Conservation (phyloP, 2,797 vertebrate genomes). For the Cyprinodon diabolis region DNA sequence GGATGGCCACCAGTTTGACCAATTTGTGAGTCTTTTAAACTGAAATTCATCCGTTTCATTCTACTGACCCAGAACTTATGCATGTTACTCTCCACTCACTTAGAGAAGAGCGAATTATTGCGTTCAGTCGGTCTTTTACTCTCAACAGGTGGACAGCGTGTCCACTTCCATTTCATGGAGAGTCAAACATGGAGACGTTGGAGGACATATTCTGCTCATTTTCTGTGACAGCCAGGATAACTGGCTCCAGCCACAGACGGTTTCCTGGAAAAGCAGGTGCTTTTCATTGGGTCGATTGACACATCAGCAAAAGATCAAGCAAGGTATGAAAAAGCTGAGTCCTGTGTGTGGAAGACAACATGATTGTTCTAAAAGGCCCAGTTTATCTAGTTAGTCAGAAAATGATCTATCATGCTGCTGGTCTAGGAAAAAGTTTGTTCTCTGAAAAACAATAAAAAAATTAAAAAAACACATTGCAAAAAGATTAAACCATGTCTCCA, state of each 20-base stretch:
- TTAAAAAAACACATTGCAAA: not conserved
- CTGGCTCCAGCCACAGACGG: slow-evolving; percentile 62
- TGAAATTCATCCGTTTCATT: not conserved
- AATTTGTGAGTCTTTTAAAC: not conserved
- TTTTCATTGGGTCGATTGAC: slow-evolving; percentile 43
- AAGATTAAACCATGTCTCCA: not conserved
- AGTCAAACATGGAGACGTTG: slow-evolving; percentile 41
- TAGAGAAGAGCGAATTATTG: slow-evolving; percentile 5
- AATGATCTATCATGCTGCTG: not conserved
- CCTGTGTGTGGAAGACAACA: not conserved
- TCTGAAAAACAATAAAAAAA: not conserved
- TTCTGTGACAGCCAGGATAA: slow-evolving; percentile 59
- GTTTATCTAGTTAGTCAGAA: not conserved
- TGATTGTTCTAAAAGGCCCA: not conserved
- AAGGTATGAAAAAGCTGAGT: not conserved
- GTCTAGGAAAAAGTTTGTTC: not conserved
- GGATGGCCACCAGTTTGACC: not conserved
- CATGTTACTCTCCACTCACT: not conserved
- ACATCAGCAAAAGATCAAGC: slow-evolving; percentile 27
- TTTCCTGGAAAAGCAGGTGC: slow-evolving; percentile 40
- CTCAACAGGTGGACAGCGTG: slow-evolving; percentile 15
- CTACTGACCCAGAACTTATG: not conserved
- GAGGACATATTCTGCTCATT: slow-evolving; percentile 45
- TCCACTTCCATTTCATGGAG: slow-evolving; percentile 29
- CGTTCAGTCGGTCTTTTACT: slow-evolving; percentile 38